Percentiles rank a stretch among this genome's conserved stretches.
Evolutionary conservation across 2,888 invertebrate species (phyloP).

Genomic region (Leptopilina drosophilae): DNA sequence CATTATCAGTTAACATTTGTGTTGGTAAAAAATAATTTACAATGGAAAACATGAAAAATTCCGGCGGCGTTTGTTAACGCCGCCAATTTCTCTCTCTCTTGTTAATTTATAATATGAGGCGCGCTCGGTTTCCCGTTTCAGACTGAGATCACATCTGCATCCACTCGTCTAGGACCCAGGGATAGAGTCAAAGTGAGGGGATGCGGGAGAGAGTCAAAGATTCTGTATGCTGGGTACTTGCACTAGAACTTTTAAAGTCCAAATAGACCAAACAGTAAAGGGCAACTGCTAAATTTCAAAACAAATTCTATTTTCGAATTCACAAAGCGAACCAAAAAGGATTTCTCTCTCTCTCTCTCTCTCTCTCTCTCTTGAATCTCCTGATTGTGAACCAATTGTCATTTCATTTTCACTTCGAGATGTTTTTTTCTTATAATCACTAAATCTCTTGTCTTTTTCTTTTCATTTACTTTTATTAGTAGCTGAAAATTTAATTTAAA

Average conservation of each 20-base stretch:
- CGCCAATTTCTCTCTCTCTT: constrained; percentile 46
- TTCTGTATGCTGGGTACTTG: constrained; percentile 38
- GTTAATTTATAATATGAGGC: constrained; percentile 53
- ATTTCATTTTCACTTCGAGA: too few relatives aligned
- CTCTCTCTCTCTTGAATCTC: too few relatives aligned
- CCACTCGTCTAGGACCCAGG: constrained; percentile 41
- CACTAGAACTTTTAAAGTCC: constrained; percentile 40
- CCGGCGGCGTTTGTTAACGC: constrained; percentile 25
- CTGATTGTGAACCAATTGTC: too few relatives aligned
- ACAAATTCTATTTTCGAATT: constrained; percentile 39
- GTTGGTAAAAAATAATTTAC: constrained; percentile 24
- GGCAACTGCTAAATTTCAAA: constrained; percentile 24
- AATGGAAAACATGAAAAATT: not conserved
- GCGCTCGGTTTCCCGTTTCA: constrained; percentile 67
- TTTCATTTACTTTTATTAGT: too few relatives aligned
- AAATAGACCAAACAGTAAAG: constrained; percentile 2
- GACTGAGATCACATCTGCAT: constrained; percentile 61
- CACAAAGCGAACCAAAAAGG: not conserved
- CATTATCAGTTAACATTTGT: constrained; percentile 20
- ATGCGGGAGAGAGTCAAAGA: constrained; percentile 51
- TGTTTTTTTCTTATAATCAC: too few relatives aligned
- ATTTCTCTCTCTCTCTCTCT: not conserved
- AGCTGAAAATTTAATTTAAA: too few relatives aligned
- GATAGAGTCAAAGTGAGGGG: constrained; percentile 47
- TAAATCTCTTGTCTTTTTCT: too few relatives aligned